A percentile compares a stretch with the other conserved stretches of the same genome.
These are phyloP conservation scores for Scleropages formosus DNA, from an alignment of 2,797 vertebrate genomes.

Conservation along the genomic window DNA sequence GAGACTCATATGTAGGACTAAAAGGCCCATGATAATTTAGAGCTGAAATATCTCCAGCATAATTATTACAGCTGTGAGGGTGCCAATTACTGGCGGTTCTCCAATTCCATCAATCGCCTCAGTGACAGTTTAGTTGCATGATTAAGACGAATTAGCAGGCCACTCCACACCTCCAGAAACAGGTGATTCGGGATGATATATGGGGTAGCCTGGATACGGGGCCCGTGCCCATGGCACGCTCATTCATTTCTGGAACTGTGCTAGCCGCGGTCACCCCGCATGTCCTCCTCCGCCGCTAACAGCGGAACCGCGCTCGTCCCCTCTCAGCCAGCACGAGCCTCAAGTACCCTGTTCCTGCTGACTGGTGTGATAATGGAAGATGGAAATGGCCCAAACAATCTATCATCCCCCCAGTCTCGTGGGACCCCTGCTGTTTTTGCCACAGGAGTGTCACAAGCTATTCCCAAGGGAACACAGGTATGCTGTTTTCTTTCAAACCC, in stretches of 20 bases:
- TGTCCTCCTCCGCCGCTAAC: not conserved
- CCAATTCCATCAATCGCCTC: no score
- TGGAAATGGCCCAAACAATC: constrained; percentile 7
- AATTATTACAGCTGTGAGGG: no score
- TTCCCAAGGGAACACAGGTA: not conserved
- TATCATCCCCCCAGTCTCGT: not conserved
- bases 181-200: no score
- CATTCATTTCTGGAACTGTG: not conserved
- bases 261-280: not conserved
- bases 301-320: not conserved
- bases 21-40: no score
- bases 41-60: no score
- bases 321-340: not conserved
- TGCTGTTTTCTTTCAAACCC: not conserved
- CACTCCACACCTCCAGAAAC: no score
- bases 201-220: no score
- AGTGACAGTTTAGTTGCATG: no score
- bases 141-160: no score
- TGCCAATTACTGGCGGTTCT: no score
- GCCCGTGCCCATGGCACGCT: no score
- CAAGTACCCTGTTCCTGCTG: constrained; percentile 18
- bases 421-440: not conserved
- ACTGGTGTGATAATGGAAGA: constrained; percentile 26
- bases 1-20: no score
- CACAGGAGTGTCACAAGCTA: not conserved